A percentile compares a stretch with the other conserved stretches of the same genome.
These are phyloP conservation scores for Drosophila sp. DNA, from an alignment of 1,140 invertebrate species.

Conservation along the genomic window DNA sequence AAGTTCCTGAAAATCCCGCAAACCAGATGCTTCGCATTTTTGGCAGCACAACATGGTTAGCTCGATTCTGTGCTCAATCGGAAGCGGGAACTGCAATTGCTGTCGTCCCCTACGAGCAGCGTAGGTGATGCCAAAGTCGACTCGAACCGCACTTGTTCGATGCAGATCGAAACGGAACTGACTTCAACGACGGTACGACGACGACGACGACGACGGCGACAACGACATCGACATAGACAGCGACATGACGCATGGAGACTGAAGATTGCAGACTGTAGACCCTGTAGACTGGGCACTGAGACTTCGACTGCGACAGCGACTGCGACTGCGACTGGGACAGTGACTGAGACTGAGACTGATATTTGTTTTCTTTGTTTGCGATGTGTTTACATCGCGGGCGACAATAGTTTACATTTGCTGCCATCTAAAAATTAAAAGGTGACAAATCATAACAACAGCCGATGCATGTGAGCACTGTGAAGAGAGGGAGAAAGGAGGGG, in stretches of 20 bases:
- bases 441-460: conserved; percentile 74
- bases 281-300: conserved; percentile 5
- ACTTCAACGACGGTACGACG: conserved; percentile 6
- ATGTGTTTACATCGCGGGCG: conserved; percentile 70
- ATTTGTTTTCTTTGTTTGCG: conserved; percentile 67
- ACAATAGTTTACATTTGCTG: conserved; percentile 77
- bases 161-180: conserved; percentile 36
- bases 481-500: neutral
- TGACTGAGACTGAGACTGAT: conserved; percentile 39
- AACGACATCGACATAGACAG: conserved; percentile 23
- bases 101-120: conserved; percentile 4
- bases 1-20: conserved; percentile 12
- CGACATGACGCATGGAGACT: conserved; percentile 48
- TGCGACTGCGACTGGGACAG: conserved; percentile 13
- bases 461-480: neutral
- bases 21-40: conserved; percentile 11
- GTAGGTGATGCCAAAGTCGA: conserved; percentile 41
- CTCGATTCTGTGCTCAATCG: neutral
- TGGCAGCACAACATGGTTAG: too few species aligned
- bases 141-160: conserved; percentile 12
- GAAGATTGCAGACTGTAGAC: conserved; percentile 8
- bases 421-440: conserved; percentile 77
- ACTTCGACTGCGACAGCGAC: too few species aligned
- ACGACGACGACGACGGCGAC: conserved; percentile 5
- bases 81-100: neutral